Evolutionary conservation across 2,888 invertebrate species (phyloP).

Genomic region (Tenthredo livida): DNA sequence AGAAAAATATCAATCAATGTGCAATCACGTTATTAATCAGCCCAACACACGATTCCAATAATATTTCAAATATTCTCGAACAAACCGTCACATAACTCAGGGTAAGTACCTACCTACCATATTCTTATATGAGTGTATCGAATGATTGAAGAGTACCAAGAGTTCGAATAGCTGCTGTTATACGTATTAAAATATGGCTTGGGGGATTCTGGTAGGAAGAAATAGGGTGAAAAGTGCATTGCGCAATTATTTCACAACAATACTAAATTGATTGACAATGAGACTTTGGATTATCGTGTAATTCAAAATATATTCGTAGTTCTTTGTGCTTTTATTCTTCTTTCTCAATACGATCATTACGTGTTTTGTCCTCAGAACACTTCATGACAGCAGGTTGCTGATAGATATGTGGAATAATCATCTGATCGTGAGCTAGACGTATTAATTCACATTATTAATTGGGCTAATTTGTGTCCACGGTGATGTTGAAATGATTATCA

Average conservation of each 20-base stretch:
- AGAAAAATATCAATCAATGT: neutral
- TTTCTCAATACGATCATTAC: neutral
- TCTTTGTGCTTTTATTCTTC: neutral
- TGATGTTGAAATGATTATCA: conserved; percentile 30
- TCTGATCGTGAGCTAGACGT: neutral
- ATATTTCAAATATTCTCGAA: conserved; percentile 6
- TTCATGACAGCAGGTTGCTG: neutral
- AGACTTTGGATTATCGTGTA: neutral
- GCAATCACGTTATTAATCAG: neutral
- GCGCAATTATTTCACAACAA: neutral
- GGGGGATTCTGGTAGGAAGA: neutral
- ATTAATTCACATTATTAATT: conserved; percentile 22
- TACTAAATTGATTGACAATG: neutral
- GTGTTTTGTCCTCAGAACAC: neutral
- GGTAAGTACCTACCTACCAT: neutral
- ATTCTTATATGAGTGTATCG: neutral
- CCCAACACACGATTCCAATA: neutral
- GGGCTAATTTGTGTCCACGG: conserved; percentile 15
- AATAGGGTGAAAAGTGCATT: neutral
- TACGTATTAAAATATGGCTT: neutral
- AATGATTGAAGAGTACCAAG: neutral
- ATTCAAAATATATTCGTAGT: neutral
- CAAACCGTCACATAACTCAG: neutral
- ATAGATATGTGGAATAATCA: neutral
- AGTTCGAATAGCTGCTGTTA: neutral